Evolutionary conservation across 2,113 vertebrate species (phyloP).

Genomic region (Nansenia antarctica): DNA sequence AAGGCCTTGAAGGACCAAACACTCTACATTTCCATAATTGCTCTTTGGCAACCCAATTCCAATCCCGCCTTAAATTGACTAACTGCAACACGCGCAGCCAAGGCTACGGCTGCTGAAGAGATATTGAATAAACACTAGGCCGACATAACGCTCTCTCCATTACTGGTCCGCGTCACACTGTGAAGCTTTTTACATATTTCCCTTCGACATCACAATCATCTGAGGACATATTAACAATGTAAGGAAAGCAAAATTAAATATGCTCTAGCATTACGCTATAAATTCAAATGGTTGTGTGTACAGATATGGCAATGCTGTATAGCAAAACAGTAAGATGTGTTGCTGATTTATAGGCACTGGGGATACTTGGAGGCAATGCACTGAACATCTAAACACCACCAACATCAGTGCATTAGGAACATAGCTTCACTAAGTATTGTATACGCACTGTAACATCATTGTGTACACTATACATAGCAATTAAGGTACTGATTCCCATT

Average conservation of each 20-base stretch:
- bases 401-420: too few relatives aligned
- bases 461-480: not conserved
- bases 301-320: too few relatives aligned
- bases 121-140: not conserved
- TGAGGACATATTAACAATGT: not conserved
- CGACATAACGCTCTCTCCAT: constrained; percentile 1
- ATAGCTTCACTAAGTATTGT: not conserved
- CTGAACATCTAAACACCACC: too few relatives aligned
- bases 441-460: not conserved
- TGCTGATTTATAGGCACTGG: too few relatives aligned
- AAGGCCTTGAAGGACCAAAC: constrained; percentile 12
- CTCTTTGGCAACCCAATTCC: constrained; percentile 9
- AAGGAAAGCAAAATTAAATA: not conserved
- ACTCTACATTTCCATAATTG: constrained; percentile 35
- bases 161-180: not conserved
- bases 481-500: not conserved
- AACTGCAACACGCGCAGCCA: constrained; percentile 2
- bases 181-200: not conserved
- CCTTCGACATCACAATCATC: not conserved
- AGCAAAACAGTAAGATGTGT: too few relatives aligned
- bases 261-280: too few relatives aligned
- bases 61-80: constrained; percentile 15
- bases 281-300: too few relatives aligned
- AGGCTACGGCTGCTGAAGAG: not conserved
- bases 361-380: too few relatives aligned